Conservation (phyloP, 1,140 invertebrate species). For the Harpegnathos saltator region DNA sequence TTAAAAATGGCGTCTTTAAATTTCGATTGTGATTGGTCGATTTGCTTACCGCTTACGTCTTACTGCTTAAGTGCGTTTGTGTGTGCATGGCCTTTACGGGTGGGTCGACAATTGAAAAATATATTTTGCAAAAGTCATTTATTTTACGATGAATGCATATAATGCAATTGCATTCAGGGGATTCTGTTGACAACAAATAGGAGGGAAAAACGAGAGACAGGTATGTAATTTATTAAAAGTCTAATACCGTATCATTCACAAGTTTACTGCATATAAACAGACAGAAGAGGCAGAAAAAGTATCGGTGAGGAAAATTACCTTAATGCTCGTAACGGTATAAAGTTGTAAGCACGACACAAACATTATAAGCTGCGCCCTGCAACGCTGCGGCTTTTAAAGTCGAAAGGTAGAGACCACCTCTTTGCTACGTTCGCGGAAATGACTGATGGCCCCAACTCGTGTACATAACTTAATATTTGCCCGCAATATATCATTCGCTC, state of each 20-base stretch:
- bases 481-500: conserved; percentile 39
- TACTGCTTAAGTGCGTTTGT: too few species aligned
- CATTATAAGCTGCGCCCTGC: background rate
- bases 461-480: conserved; percentile 58
- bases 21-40: too few species aligned
- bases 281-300: background rate
- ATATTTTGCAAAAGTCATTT: background rate
- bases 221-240: too few species aligned
- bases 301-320: background rate
- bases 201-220: background rate
- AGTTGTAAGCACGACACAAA: background rate
- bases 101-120: background rate
- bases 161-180: background rate
- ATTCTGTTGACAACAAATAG: background rate
- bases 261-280: background rate
- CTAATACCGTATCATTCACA: too few species aligned
- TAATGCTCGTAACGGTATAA: background rate
- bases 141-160: background rate
- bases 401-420: conserved; percentile 37
- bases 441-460: conserved; percentile 42
- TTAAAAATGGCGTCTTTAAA: too few species aligned
- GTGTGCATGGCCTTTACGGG: too few species aligned
- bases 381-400: conserved; percentile 10
- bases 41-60: too few species aligned
- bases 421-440: conserved; percentile 6